These are phyloP conservation scores for Druceiella hillmani DNA, from an alignment of 2,888 invertebrate species.

Conservation along the genomic window DNA sequence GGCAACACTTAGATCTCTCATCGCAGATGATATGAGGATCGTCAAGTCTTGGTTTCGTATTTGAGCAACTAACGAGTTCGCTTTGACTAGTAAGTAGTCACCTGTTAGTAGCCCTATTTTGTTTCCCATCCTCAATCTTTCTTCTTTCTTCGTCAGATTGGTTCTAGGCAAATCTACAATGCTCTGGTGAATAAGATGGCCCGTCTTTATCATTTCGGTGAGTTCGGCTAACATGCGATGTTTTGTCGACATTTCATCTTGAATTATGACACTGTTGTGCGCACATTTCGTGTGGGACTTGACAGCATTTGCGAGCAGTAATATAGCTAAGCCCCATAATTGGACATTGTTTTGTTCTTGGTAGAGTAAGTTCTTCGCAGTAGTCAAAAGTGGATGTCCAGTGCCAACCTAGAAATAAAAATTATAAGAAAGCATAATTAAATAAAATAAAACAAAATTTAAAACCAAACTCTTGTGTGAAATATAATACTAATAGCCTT, in stretches of 20 bases:
- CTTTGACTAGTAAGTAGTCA: conserved; percentile 78
- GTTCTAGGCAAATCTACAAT: conserved; percentile 42
- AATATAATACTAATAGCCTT: too few relatives aligned
- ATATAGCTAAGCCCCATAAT: conserved; percentile 78
- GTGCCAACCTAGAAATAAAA: conserved; percentile 58
- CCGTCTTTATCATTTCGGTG: conserved; percentile 84
- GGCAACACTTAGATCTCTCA: conserved; percentile 75
- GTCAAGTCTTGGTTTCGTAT: conserved; percentile 67
- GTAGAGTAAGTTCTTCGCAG: conserved; percentile 75
- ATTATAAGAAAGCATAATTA: conserved; percentile 9
- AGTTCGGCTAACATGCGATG: conserved; percentile 57
- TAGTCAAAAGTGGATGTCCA: conserved; percentile 81
- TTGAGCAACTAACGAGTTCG: conserved; percentile 72
- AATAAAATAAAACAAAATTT: conserved; percentile 16
- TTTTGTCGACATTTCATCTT: conserved; percentile 30
- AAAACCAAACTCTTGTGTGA: too few relatives aligned
- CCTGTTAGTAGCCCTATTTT: conserved; percentile 84
- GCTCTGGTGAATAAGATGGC: conserved; percentile 74
- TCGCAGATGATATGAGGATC: conserved; percentile 73
- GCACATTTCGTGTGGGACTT: conserved; percentile 54
- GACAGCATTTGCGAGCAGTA: conserved; percentile 72
- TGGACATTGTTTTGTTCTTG: conserved; percentile 80
- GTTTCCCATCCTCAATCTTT: conserved; percentile 79
- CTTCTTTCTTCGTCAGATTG: conserved; percentile 48
- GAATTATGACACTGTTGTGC: too few relatives aligned